Conservation (phyloP, 2,888 invertebrate species). For the Punctoribates punctum region DNA sequence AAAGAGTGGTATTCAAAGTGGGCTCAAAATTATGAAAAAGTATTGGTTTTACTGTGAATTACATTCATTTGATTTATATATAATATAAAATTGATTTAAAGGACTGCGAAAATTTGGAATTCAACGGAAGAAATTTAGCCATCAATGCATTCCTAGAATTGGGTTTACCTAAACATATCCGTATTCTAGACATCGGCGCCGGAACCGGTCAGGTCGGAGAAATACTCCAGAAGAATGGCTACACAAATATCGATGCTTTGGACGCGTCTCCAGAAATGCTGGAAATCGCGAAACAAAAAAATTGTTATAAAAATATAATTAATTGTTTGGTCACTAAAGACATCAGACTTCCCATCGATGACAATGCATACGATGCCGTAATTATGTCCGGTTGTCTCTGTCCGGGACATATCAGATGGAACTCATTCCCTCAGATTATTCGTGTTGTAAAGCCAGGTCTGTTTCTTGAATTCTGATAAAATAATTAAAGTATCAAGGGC, state of each 20-base stretch:
- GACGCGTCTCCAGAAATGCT: constrained; percentile 40
- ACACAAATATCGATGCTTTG: constrained; percentile 39
- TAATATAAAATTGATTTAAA: neutral
- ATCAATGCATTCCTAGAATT: too few relatives aligned
- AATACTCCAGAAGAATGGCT: constrained; percentile 34
- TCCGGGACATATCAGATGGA: constrained; percentile 36
- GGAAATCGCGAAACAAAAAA: constrained; percentile 31
- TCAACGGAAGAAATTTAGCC: too few relatives aligned
- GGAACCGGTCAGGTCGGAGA: constrained; percentile 40
- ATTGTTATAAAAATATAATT: constrained; percentile 18
- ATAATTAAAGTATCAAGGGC: too few relatives aligned
- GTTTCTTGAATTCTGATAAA: too few relatives aligned
- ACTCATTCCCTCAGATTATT: constrained; percentile 31
- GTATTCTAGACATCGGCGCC: constrained; percentile 40
- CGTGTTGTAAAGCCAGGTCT: constrained; percentile 34
- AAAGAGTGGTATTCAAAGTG: neutral
- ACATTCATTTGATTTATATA: neutral
- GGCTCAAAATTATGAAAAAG: neutral
- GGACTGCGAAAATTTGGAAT: too few relatives aligned
- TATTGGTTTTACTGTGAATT: neutral
- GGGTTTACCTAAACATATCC: neutral
- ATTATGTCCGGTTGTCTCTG: constrained; percentile 40
- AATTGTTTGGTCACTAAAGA: constrained; percentile 29
- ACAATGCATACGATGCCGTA: constrained; percentile 35
- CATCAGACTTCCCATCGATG: constrained; percentile 22